Evolutionary conservation across 2,113 vertebrate species (phyloP).

Genomic region (Otolemur garnettii): DNA sequence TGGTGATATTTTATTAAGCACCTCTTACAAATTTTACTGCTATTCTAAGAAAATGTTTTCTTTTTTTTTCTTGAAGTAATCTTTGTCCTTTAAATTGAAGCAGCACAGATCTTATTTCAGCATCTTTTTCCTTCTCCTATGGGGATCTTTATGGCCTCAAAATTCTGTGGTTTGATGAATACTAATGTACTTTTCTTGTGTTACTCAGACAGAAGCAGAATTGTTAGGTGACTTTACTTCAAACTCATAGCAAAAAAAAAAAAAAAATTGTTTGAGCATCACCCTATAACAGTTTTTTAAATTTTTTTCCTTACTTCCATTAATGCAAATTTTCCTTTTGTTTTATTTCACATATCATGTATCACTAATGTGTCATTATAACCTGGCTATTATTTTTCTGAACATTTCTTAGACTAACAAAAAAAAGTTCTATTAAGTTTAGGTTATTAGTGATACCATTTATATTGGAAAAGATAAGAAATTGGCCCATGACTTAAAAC

Average conservation of each 20-base stretch:
- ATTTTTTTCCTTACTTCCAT: neutral
- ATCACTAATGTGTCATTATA: constrained; percentile 14
- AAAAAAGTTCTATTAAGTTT: neutral
- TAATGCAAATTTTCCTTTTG: neutral
- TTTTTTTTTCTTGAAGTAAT: neutral
- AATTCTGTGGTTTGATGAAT: constrained; percentile 28
- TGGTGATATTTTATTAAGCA: neutral
- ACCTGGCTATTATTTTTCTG: neutral
- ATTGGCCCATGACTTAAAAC: neutral
- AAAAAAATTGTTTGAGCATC: constrained; percentile 55
- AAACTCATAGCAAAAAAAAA: constrained; percentile 2
- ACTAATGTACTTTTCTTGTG: constrained; percentile 46
- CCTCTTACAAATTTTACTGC: neutral
- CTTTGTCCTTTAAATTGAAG: constrained; percentile 31
- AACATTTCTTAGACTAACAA: neutral
- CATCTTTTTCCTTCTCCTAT: neutral
- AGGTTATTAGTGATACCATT: neutral
- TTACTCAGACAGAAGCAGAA: constrained; percentile 32
- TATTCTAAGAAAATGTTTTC: neutral
- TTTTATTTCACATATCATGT: constrained; percentile 10
- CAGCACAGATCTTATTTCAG: neutral
- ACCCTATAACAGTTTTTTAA: neutral
- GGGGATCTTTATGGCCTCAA: neutral
- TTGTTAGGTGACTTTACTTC: constrained; percentile 40
- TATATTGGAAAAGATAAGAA: neutral